Base-by-base conservation (phyloP, 2,888 invertebrate species). In the Dioctria rufipes region DNA sequence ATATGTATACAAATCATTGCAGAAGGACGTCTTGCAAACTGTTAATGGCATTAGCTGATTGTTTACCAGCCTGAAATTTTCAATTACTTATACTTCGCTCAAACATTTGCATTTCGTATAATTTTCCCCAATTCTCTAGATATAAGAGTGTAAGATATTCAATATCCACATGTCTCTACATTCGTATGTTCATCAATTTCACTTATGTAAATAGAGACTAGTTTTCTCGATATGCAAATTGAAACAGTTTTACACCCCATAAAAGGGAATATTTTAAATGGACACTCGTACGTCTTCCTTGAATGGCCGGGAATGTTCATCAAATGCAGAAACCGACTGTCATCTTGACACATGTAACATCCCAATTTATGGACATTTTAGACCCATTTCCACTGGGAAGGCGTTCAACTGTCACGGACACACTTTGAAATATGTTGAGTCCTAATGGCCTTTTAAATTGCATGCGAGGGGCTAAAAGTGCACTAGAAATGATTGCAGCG, bases 361-460 rank as follows among this genome's bases (percentile, higher is more conserved):
- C 37, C 61, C 49, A 77, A 77, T 77, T 77, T 77, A 63, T 77
- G 63, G 49, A 63, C 49, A 11, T 37, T 63, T 63, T 63, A 77
- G 61, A 40, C 49, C 77, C 77, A 77, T 77, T 63, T 77, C 37
- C 9, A 43, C 49, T 46, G 39, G 11, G 63, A 77, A 77, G 63
- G 77, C 77, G 77, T 77, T 77, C 63, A 77, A 49, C 77, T 77
- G 77, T 77, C 77, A 77, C 13, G 46, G 63, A 63, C 77, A 77
- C 6, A 46, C 61, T 77, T 61, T 77, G 63, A 77, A 77, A 77
- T 77, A 77, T 77, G 77, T 77, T 46, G 63, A 77, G 63, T 63
- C 63, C 63, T 77, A 77, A 77, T 77, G 63, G 77, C 77, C 77
- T 63, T 63, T 61, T 77, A 77, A 77, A 63, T 77, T 77, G 63